Base-by-base conservation (phyloP, 2,888 invertebrate species). In the Euphydryas editha region DNA sequence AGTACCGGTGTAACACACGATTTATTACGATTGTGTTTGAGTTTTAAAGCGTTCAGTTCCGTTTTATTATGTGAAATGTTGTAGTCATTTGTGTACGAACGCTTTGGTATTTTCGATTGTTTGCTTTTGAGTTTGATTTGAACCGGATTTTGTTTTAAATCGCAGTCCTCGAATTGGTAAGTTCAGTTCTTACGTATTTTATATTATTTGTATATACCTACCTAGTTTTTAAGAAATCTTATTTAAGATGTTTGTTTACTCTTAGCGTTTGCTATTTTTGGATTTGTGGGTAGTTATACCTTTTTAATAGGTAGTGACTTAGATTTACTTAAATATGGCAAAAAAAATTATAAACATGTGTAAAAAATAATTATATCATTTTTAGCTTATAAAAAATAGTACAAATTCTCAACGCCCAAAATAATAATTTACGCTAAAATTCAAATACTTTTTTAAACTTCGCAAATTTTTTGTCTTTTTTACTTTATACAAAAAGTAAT, bases 71-170 rank as follows among this genome's bases (percentile, higher is more conserved):
- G 88, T 85, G 82, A 82, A 84, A 85, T 82, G 81, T 83, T 82
- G 78, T 83, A 81, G 79, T 78, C 76, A 81, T 86, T 83, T 85
- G 86, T 84, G 81, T 80, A 81, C 83, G 79, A 78, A 78, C 80
- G 85, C 78, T 81, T 84, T 89, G 85, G 78, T 87, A 85, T 86
- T 88, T 86, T 83, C 85, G 86, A 88, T 80, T 78, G 81, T 82
- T 83, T 78, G 73, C 75, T 78, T 81, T 84, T 73, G 71, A 72
- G 68, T 78, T 80, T 79, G 80, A 85, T 86, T 88, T 84, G 81
- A 83, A 87, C 82, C 69, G 72, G 73, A 72, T 72, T 74, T 71
- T 65, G 66, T 71, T 71, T 68, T 67, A 58, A 71, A 67, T 69
- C 67, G 62, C 62, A 49, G 57, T 70, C 65, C 59, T 68, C 47